These are phyloP conservation scores for Eugnorisma glareosa DNA, from an alignment of 2,888 invertebrate genomes.

Conservation along the genomic window DNA sequence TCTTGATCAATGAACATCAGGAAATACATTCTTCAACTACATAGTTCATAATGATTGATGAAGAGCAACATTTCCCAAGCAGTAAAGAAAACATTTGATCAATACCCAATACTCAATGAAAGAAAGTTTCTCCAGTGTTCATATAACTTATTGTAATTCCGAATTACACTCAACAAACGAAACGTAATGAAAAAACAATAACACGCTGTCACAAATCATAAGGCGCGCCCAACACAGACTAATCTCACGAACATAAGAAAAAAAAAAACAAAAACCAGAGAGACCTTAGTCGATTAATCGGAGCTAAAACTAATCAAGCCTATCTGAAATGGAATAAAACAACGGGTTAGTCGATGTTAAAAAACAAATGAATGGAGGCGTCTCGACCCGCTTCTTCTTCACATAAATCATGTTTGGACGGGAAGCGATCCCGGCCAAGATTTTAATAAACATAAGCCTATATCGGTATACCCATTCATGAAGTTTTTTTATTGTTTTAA, in stretches of 20 bases:
- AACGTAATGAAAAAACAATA: slow-evolving; percentile 54
- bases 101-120: slow-evolving; percentile 1
- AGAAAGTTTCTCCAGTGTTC: background rate
- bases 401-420: slow-evolving; percentile 86
- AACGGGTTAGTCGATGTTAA: slow-evolving; percentile 69
- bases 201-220: slow-evolving; percentile 72
- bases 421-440: slow-evolving; percentile 81
- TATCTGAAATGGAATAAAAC: slow-evolving; percentile 83
- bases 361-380: slow-evolving; percentile 90
- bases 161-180: slow-evolving; percentile 59
- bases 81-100: background rate
- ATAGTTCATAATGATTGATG: background rate
- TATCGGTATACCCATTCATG: slow-evolving; percentile 87
- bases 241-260: slow-evolving; percentile 68
- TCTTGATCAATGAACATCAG: background rate
- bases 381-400: slow-evolving; percentile 76
- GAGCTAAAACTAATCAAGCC: slow-evolving; percentile 89
- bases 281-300: slow-evolving; percentile 81
- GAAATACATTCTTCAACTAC: background rate
- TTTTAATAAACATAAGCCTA: slow-evolving; percentile 89
- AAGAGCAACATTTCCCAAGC: background rate
- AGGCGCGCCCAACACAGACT: slow-evolving; percentile 66
- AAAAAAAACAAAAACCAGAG: slow-evolving; percentile 66
- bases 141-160: slow-evolving; percentile 36
- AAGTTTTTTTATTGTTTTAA: slow-evolving; percentile 86